These are phyloP conservation scores for Diplogasteroides magnus DNA, from an alignment of 1,140 invertebrate species.

Conservation along the genomic window DNA sequence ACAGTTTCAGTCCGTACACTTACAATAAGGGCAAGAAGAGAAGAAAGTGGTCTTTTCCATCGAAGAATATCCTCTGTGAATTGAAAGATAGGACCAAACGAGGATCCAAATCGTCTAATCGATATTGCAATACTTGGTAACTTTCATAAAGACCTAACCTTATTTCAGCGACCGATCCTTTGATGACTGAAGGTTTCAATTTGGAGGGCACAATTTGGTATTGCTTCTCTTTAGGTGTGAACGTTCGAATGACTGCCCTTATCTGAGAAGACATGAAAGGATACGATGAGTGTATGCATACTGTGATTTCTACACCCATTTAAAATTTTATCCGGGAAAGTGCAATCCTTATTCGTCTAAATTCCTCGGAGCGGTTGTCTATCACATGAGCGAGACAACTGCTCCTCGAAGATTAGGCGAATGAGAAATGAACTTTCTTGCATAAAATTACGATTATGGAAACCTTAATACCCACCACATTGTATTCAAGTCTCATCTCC, in stretches of 20 bases:
- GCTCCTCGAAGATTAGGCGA: too few species aligned
- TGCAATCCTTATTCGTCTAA: too few species aligned
- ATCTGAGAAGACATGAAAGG: slow-evolving; percentile 61
- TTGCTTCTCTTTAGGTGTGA: slow-evolving; percentile 92
- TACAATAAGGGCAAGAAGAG: slow-evolving; percentile 75
- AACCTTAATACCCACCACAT: neutral
- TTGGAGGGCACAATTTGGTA: slow-evolving; percentile 73
- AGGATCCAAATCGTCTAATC: neutral
- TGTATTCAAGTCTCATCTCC: slow-evolving; percentile 65
- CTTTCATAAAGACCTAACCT: too few species aligned
- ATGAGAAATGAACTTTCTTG: neutral
- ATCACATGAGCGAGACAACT: too few species aligned
- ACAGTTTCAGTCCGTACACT: slow-evolving; percentile 27
- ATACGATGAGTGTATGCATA: neutral
- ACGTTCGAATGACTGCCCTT: slow-evolving; percentile 78
- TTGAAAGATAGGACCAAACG: neutral
- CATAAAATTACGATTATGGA: neutral
- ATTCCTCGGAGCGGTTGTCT: too few species aligned
- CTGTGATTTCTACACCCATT: too few species aligned
- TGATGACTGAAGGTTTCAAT: slow-evolving; percentile 71
- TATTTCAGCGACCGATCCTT: slow-evolving; percentile 1
- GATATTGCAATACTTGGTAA: too few species aligned
- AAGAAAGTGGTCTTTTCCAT: slow-evolving; percentile 87
- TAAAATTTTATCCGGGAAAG: too few species aligned
- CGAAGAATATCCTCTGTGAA: slow-evolving; percentile 85